phyloP scores from a whole-genome alignment of 2,888 invertebrate species.

The Rotaria magnacalcarata region DNA sequence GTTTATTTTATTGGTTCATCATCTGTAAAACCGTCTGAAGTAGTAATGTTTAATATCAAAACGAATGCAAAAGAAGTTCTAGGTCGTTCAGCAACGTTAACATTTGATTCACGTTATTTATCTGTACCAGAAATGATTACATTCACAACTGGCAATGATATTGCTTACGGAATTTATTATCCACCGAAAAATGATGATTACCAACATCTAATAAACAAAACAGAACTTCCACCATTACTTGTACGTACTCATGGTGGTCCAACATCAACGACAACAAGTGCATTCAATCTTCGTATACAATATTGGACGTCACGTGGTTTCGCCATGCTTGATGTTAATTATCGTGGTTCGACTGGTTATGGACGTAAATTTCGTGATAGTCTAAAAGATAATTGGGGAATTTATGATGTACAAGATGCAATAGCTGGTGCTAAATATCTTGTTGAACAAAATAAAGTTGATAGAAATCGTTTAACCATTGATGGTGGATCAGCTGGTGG shows the following conservation, averaged over 20 bases:
- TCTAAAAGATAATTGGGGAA: constrained; percentile 57
- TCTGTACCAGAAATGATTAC: constrained; percentile 55
- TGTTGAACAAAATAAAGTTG: constrained; percentile 52
- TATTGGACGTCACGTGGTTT: constrained; percentile 60
- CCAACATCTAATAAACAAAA: constrained; percentile 50
- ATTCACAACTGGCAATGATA: constrained; percentile 53
- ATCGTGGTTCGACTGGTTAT: constrained; percentile 60
- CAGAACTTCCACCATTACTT: constrained; percentile 55
- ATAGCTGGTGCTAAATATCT: constrained; percentile 55
- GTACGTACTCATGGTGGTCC: constrained; percentile 61
- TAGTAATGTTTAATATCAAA: neutral
- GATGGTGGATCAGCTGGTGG: constrained; percentile 60
- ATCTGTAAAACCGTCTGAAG: neutral
- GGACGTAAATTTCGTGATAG: constrained; percentile 57
- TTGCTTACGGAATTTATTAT: constrained; percentile 55
- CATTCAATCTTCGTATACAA: constrained; percentile 56
- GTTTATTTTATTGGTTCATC: constrained; percentile 18
- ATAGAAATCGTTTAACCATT: constrained; percentile 57
- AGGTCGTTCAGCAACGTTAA: constrained; percentile 34
- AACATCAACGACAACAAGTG: constrained; percentile 52
- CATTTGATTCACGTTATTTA: constrained; percentile 53
- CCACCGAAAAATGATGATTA: constrained; percentile 57
- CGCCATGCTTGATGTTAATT: constrained; percentile 60
- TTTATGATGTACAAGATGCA: constrained; percentile 59
- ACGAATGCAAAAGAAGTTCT: neutral